Evolutionary conservation across 2,797 vertebrate genomes (phyloP).

Genomic region (Bryconaethiops microstoma): DNA sequence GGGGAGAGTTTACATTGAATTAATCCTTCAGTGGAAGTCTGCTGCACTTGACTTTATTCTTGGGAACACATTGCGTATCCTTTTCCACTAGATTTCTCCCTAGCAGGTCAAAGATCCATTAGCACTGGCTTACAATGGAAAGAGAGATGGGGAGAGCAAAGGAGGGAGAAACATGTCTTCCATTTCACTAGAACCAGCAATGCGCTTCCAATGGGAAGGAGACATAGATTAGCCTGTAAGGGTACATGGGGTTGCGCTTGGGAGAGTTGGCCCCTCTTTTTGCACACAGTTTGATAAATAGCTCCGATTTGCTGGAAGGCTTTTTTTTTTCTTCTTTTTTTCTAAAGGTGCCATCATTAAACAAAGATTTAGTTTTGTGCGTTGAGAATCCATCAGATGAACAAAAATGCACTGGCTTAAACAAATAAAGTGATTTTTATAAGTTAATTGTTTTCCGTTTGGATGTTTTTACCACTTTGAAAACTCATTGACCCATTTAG

Average conservation of each 20-base stretch:
- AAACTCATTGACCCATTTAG: constrained; percentile 38
- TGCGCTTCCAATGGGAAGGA: background rate
- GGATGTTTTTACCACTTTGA: constrained; percentile 35
- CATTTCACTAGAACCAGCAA: background rate
- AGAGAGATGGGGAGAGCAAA: background rate
- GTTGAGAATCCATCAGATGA: constrained; percentile 17
- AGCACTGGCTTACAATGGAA: constrained; percentile 1
- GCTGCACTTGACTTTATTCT: constrained; percentile 16
- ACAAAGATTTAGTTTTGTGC: constrained; percentile 42
- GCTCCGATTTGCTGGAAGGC: constrained; percentile 10
- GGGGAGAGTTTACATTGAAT: constrained; percentile 5
- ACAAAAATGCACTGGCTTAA: constrained; percentile 3
- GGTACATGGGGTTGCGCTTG: background rate
- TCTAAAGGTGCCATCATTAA: constrained; percentile 48
- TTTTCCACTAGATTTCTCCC: constrained; percentile 29
- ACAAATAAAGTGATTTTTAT: constrained; percentile 29
- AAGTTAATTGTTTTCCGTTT: constrained; percentile 53
- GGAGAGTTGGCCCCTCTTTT: background rate
- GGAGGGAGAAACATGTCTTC: background rate
- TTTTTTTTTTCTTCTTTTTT: constrained; percentile 17
- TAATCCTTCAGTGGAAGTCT: background rate
- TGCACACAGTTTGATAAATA: constrained; percentile 18
- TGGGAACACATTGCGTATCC: constrained; percentile 12
- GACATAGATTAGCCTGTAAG: constrained; percentile 10
- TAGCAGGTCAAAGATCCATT: constrained; percentile 27